These are phyloP conservation scores for Oreochromis niloticus DNA, from an alignment of 2,113 vertebrate species.

Conservation along the genomic window DNA sequence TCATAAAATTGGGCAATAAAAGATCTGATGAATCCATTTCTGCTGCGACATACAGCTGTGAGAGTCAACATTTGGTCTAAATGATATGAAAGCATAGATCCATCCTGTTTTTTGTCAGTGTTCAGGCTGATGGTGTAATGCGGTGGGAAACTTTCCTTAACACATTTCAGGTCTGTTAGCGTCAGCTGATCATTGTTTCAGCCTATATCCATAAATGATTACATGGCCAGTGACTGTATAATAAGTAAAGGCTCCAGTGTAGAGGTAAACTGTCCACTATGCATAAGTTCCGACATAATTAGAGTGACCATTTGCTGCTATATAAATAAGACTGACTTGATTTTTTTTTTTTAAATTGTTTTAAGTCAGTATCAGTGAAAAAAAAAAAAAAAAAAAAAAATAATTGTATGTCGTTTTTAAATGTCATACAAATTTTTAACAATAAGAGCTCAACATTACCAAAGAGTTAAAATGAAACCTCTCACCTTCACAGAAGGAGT, in stretches of 20 bases:
- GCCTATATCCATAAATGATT: neutral
- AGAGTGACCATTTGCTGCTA: neutral
- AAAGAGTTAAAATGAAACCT: neutral
- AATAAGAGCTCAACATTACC: neutral
- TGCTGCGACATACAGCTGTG: neutral
- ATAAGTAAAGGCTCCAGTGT: neutral
- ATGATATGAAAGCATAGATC: neutral
- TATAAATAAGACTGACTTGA: neutral
- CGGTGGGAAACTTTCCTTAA: neutral
- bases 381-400: neutral
- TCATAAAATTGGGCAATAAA: neutral
- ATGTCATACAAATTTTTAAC: neutral
- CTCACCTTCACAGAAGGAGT: constrained; percentile 44
- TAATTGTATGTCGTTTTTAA: neutral
- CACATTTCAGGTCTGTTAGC: neutral
- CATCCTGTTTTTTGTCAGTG: neutral
- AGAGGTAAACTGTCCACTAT: neutral
- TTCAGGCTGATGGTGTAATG: neutral
- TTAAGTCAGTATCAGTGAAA: neutral
- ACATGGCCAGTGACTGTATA: neutral
- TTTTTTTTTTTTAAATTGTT: neutral
- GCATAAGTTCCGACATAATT: neutral
- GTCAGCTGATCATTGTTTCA: neutral
- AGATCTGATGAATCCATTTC: neutral
- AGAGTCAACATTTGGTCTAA: neutral